Conservation (phyloP, 2,797 vertebrate genomes). For the Spinus olivaceus region DNA sequence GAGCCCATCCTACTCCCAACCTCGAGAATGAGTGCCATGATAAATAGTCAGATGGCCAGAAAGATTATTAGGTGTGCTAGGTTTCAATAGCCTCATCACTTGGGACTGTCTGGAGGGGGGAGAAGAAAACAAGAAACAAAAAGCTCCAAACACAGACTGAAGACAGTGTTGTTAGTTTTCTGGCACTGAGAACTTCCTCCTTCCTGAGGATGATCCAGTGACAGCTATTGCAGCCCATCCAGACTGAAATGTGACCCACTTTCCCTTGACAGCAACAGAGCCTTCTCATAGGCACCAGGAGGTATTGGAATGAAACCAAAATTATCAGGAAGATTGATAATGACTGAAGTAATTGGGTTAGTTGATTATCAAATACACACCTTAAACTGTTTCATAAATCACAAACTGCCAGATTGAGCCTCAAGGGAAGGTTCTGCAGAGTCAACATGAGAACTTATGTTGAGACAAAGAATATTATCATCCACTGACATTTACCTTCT, state of each 20-base stretch:
- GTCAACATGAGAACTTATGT: conserved; percentile 34
- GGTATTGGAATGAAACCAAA: conserved; percentile 16
- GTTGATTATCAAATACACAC: conserved; percentile 40
- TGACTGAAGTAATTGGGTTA: conserved; percentile 31
- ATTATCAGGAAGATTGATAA: conserved; percentile 33
- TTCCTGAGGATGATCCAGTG: background rate
- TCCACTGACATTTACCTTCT: conserved; percentile 66
- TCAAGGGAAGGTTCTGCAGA: conserved; percentile 11
- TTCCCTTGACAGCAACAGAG: background rate
- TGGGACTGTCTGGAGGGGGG: background rate
- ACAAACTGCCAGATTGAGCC: conserved; percentile 26
- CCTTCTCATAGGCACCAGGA: background rate
- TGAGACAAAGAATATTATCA: conserved; percentile 54
- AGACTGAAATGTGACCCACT: background rate
- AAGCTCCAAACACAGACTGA: background rate
- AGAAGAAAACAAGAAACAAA: background rate
- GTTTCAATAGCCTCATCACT: background rate
- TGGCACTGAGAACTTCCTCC: background rate
- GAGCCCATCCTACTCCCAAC: background rate
- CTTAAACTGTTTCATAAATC: conserved; percentile 39
- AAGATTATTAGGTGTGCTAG: background rate
- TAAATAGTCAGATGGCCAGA: background rate
- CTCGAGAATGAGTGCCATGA: background rate
- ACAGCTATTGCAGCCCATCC: background rate
- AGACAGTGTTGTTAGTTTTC: background rate